Conservation (phyloP, 2,113 vertebrate species). For the Miniopterus natalensis region DNA sequence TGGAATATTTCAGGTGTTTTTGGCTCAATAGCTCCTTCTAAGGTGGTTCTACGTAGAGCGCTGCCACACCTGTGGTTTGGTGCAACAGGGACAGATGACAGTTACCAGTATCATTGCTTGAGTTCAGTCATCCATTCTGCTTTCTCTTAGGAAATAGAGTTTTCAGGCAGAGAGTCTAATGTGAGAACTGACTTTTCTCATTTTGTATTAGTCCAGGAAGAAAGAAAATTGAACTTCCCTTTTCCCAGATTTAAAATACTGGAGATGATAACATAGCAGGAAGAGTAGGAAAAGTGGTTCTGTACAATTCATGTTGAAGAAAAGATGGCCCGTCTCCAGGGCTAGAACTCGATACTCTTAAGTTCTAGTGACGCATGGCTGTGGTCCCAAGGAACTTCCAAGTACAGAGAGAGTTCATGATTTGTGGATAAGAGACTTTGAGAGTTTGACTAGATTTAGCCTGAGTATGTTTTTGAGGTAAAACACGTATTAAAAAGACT, state of each 20-base stretch:
- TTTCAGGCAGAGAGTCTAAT: neutral
- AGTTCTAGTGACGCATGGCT: neutral
- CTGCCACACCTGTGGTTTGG: neutral
- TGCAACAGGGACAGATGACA: neutral
- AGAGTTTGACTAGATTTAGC: neutral
- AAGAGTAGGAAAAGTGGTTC: neutral
- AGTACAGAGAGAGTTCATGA: neutral
- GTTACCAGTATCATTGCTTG: neutral
- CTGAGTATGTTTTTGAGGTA: neutral
- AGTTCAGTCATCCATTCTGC: neutral
- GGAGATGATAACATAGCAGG: neutral
- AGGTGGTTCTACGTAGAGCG: neutral
- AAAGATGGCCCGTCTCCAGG: neutral
- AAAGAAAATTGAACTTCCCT: neutral
- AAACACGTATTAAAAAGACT: neutral
- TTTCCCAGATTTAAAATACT: slow-evolving; percentile 22
- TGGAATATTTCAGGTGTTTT: neutral
- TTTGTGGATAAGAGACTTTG: neutral
- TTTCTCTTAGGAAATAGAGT: neutral
- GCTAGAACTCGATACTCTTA: neutral
- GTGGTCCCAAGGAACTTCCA: neutral
- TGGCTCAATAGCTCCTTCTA: neutral
- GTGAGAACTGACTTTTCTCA: neutral
- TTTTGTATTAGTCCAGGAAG: slow-evolving; percentile 33
- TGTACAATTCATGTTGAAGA: neutral